Evolutionary conservation across 2,888 invertebrate genomes (phyloP).

Genomic region (Apotomis turbidana): DNA sequence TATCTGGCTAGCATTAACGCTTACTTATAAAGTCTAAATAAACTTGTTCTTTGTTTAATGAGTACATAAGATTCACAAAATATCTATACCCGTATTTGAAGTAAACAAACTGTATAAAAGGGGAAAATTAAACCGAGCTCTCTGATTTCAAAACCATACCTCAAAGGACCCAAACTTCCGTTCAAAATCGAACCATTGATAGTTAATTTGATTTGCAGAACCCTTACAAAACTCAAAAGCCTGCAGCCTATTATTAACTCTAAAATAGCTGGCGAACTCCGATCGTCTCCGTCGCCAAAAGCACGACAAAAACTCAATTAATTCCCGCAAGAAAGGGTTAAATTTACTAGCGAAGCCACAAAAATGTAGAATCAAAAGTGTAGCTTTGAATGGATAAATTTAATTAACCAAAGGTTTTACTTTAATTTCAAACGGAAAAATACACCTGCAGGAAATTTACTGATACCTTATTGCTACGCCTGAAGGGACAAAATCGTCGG

Average conservation of each 20-base stretch:
- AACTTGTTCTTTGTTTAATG: background rate
- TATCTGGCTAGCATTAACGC: no score
- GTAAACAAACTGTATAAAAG: constrained; percentile 28
- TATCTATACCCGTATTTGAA: constrained; percentile 1
- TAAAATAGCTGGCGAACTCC: constrained; percentile 49
- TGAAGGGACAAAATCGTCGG: constrained; percentile 7
- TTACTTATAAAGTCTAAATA: background rate
- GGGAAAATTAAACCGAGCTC: constrained; percentile 19
- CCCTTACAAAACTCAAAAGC: constrained; percentile 41
- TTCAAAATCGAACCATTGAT: constrained; percentile 35
- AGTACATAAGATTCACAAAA: background rate
- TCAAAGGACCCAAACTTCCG: constrained; percentile 31
- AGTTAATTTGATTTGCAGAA: constrained; percentile 42
- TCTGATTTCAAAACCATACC: constrained; percentile 24
- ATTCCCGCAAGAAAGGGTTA: constrained; percentile 58
- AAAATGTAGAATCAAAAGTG: constrained; percentile 58
- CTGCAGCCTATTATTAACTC: constrained; percentile 52
- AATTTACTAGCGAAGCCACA: constrained; percentile 59
- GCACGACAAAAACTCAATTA: constrained; percentile 66
- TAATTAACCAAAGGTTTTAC: constrained; percentile 50
- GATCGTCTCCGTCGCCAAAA: constrained; percentile 47
- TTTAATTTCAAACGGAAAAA: constrained; percentile 36
- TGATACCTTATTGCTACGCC: background rate
- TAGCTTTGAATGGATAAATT: constrained; percentile 48
- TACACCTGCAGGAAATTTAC: constrained; percentile 22